Conservation (phyloP, 2,113 vertebrate species). For the Corydoras maculifer region DNA sequence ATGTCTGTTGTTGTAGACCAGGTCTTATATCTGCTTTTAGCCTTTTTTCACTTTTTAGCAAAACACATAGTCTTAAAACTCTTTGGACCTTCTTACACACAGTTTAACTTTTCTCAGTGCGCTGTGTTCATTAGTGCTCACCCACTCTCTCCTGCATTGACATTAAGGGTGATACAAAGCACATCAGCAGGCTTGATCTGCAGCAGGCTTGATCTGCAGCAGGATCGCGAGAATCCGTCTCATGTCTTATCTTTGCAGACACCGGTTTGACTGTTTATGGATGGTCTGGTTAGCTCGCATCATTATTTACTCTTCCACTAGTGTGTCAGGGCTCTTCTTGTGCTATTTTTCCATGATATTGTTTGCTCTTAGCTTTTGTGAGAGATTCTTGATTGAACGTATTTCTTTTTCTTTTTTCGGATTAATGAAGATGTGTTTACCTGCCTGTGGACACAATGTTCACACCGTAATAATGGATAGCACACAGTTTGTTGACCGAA, state of each 20-base stretch:
- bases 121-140: constrained; percentile 59
- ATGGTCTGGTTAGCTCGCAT: constrained; percentile 73
- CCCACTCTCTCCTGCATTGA: constrained; percentile 59
- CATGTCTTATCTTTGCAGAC: constrained; percentile 83
- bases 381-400: constrained; percentile 81
- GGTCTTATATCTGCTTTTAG: too few relatives aligned
- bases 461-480: constrained; percentile 90
- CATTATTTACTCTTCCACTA: constrained; percentile 88
- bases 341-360: constrained; percentile 70
- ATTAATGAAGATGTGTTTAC: constrained; percentile 98
- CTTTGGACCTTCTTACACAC: constrained; percentile 1
- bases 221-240: constrained; percentile 70
- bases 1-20: too few relatives aligned
- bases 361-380: constrained; percentile 85
- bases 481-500: constrained; percentile 88
- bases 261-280: constrained; percentile 82
- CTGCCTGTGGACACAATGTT: constrained; percentile 75
- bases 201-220: constrained; percentile 71
- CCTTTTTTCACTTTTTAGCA: not conserved
- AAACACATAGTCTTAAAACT: constrained; percentile 6
- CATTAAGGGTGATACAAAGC: constrained; percentile 65
- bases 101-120: constrained; percentile 7
- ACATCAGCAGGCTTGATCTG: constrained; percentile 71
- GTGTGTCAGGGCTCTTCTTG: constrained; percentile 69
- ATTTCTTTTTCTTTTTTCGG: constrained; percentile 82